These are phyloP conservation scores for Thelaira solivaga DNA, from an alignment of 2,888 invertebrate genomes.

Conservation along the genomic window DNA sequence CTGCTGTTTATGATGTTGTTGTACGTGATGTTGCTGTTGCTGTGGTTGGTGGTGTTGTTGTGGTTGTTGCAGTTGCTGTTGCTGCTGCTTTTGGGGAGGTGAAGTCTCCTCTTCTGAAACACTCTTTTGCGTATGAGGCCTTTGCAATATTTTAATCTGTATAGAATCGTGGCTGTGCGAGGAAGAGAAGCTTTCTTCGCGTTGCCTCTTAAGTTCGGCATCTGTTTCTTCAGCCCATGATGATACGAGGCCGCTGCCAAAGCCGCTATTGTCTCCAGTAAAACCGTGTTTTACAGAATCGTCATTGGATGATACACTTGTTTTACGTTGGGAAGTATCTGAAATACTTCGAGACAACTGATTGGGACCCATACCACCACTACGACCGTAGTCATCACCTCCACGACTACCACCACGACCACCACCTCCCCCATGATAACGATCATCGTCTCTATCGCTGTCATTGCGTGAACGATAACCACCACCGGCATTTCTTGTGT, in stretches of 20 bases:
- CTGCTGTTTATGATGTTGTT: constrained; percentile 54
- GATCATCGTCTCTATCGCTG: constrained; percentile 68
- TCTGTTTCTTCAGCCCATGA: constrained; percentile 79
- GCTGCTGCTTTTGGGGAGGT: constrained; percentile 52
- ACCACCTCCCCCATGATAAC: constrained; percentile 67
- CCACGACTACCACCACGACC: constrained; percentile 63
- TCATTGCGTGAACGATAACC: constrained; percentile 68
- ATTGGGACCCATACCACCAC: constrained; percentile 64
- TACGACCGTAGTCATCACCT: constrained; percentile 65
- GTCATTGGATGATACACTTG: constrained; percentile 75
- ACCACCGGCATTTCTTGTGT: constrained; percentile 65
- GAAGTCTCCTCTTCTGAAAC: constrained; percentile 68
- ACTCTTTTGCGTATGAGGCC: constrained; percentile 72
- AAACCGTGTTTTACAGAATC: constrained; percentile 68
- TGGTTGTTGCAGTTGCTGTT: constrained; percentile 50
- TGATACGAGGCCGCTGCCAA: constrained; percentile 65
- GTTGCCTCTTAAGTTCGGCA: constrained; percentile 73
- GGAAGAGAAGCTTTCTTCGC: constrained; percentile 75
- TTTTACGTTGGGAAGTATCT: constrained; percentile 77
- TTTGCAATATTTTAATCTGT: constrained; percentile 76
- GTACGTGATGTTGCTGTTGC: constrained; percentile 50
- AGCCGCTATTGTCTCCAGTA: constrained; percentile 64
- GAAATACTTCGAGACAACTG: constrained; percentile 76
- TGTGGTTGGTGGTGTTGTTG: constrained; percentile 58
- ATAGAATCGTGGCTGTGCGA: constrained; percentile 75